Evolutionary conservation across 2,797 vertebrate genomes (phyloP).

Genomic region (Myoxocephalus aenaeus): DNA sequence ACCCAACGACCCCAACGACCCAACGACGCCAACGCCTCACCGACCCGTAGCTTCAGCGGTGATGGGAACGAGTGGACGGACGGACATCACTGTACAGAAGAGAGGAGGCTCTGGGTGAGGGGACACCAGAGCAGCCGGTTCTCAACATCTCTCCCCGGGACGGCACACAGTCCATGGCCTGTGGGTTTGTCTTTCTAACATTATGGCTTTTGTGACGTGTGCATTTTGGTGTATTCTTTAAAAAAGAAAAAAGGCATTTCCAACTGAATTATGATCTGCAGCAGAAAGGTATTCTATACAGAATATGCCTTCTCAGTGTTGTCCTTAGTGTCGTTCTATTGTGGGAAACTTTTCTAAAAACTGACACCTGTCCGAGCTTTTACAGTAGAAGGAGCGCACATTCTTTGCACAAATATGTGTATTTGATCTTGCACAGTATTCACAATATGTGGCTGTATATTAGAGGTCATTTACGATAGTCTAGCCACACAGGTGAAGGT

Average conservation of each 20-base stretch:
- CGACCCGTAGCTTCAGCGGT: conserved; percentile 68
- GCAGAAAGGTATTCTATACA: conserved; percentile 67
- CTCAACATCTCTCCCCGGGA: conserved; percentile 4
- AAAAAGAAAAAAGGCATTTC: conserved; percentile 66
- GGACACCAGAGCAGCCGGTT: conserved; percentile 35
- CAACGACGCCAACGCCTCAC: conserved; percentile 24
- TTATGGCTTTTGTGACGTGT: conserved; percentile 83
- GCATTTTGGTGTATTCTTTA: conserved; percentile 81
- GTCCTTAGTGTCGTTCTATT: conserved; percentile 77
- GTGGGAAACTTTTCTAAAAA: conserved; percentile 66
- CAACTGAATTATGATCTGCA: conserved; percentile 55
- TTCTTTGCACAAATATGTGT: conserved; percentile 75
- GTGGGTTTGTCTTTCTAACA: conserved; percentile 63
- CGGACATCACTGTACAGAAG: conserved; percentile 64
- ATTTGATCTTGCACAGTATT: conserved; percentile 79
- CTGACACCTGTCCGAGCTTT: conserved; percentile 62
- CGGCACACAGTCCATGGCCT: conserved; percentile 41
- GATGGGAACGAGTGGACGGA: conserved; percentile 39
- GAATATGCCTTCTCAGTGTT: conserved; percentile 72
- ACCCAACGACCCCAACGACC: neutral
- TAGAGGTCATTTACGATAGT: conserved; percentile 65
- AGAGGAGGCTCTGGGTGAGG: conserved; percentile 2
- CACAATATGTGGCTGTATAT: conserved; percentile 73
- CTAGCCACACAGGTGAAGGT: conserved; percentile 71
- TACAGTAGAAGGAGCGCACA: conserved; percentile 68